Base-by-base conservation (phyloP, 2,888 invertebrate species). In the Drosophila eohydei region DNA sequence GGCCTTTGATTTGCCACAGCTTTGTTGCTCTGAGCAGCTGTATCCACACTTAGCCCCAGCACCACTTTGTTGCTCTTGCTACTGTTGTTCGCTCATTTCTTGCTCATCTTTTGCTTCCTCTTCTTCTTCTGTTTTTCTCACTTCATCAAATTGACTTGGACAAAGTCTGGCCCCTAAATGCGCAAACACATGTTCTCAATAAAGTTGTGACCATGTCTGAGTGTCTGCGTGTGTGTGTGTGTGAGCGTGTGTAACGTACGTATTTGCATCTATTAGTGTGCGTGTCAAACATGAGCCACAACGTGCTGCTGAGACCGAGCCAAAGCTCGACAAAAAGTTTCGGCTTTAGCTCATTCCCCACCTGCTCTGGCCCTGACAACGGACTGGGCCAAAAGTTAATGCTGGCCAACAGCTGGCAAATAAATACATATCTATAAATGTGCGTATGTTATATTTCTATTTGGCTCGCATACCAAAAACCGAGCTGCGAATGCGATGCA, bases 221-320 rank as follows among this genome's bases (percentile, higher is more conserved):
- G 26, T 16, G 16, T 9, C 12, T 40, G 40, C 48, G 40, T 55
- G 14, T 16, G 21, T 41, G 14, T 30, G 26, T 65, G 44, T 44
- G 51, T 54, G 46, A 50, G 51, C 62, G 68, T 67, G 48, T 32
- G 38, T 71, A 59, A 80, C 78, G 60, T 85, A 68, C 76, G 77
- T 83, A 77, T 83, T 83, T 84, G 82, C 84, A 81, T 84, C 75
- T 83, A 81, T 81, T 75, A 75, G 82, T 79, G 76, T 79, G 73
- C 56, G 79, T 79, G 73, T 78, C 71, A 63, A 62, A 71, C 78
- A 78, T 51, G 71, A 41, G 44, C 56, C 36, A 59, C 38, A 65
- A 30, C 40, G 40, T 28, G 58, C 56, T 71, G 66, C 55, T 21
- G 54, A 74, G 51, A 46, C 59, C 60, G 50, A 62, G 68, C 81